A percentile compares a stretch with the other conserved stretches of the same genome.
These are phyloP conservation scores for Phaethornis superciliosus DNA, from an alignment of 2,113 vertebrate genomes.

Conservation along the genomic window DNA sequence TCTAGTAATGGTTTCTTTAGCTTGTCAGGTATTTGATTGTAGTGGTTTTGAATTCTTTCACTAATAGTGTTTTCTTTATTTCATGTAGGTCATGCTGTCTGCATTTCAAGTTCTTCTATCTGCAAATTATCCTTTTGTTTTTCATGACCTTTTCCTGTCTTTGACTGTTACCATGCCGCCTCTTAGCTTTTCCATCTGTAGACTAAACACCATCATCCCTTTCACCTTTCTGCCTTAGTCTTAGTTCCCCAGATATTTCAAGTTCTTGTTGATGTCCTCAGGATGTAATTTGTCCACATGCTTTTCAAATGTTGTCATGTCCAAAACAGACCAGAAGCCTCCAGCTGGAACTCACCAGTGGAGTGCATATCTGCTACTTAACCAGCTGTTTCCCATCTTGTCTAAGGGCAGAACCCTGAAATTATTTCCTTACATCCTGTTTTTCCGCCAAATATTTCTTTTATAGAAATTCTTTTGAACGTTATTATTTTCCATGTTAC, in stretches of 20 bases:
- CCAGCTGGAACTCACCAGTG: neutral
- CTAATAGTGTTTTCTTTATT: neutral
- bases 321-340: neutral
- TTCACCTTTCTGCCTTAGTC: neutral
- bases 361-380: neutral
- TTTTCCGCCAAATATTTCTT: neutral
- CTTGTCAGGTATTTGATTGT: neutral
- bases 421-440: neutral
- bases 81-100: neutral
- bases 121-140: neutral
- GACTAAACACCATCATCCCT: neutral
- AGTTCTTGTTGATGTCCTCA: neutral
- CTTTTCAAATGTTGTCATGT: neutral
- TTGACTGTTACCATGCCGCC: neutral
- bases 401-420: neutral
- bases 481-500: neutral
- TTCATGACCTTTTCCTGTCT: neutral
- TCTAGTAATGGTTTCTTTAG: neutral
- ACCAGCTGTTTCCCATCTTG: conserved; percentile 2
- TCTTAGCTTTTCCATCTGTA: neutral
- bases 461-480: neutral
- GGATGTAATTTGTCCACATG: neutral
- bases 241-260: neutral
- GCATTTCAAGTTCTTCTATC: neutral
- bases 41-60: neutral